Evolutionary conservation across 1,140 invertebrate species (phyloP).

Genomic region (Drosophila neocordata): DNA sequence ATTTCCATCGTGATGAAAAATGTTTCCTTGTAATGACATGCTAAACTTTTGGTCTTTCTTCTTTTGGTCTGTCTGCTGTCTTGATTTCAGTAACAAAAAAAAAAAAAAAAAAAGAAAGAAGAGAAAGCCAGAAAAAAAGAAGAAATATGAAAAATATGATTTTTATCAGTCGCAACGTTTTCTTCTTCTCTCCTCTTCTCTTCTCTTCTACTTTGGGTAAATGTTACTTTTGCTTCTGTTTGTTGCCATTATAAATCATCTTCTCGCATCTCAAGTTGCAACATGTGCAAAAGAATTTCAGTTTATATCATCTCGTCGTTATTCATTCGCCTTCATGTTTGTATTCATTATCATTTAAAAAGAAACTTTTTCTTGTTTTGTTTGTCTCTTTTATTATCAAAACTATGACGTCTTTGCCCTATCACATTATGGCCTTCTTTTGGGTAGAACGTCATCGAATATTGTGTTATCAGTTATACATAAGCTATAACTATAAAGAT

Average conservation of each 20-base stretch:
- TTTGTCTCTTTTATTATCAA: constrained; percentile 10
- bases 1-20: constrained; percentile 68
- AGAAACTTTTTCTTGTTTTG: constrained; percentile 40
- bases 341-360: constrained; percentile 35
- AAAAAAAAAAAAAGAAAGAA: not conserved
- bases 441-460: constrained; percentile 32
- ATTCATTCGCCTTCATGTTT: constrained; percentile 20
- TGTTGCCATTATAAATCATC: constrained; percentile 59
- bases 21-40: constrained; percentile 71
- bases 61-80: not conserved
- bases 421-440: constrained; percentile 27
- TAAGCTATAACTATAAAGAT: not conserved
- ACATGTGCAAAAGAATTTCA: constrained; percentile 2
- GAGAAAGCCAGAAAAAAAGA: not conserved
- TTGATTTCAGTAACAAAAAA: not conserved
- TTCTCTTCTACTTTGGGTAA: not conserved
- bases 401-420: constrained; percentile 1
- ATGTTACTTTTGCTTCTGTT: constrained; percentile 22
- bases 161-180: constrained; percentile 73
- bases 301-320: not conserved
- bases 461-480: constrained; percentile 35
- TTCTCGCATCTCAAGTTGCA: constrained; percentile 45
- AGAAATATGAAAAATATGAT: constrained; percentile 54
- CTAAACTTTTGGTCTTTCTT: constrained; percentile 8
- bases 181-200: not conserved